Evolutionary conservation across 2,113 vertebrate genomes (phyloP), one percentile per base, ranked within the genome.

Genomic region (Bufo gargarizans): DNA sequence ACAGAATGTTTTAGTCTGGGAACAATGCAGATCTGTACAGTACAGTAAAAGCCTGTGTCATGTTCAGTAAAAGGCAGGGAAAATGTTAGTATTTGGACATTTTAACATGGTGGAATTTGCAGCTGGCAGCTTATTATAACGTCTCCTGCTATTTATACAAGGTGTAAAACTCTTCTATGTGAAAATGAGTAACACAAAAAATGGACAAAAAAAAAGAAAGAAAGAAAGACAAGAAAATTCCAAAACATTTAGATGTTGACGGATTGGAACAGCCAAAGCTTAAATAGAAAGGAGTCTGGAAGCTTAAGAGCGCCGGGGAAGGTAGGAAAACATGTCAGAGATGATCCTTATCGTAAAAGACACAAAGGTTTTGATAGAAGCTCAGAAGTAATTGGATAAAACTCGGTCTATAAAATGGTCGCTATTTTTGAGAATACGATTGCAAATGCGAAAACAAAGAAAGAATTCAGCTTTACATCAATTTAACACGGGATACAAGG

Each of bases 401-500:
- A 58, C 74, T 63, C 4, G 33, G 19, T 77, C 17, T 74, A 72
- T 58, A 65, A 69, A 88, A 82, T 53, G 53, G n/a, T 55, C 14
- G 49, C 6, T 61, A 20, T 74, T 82, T 82, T 67, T 65, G 79
- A 12, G 55, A 67, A 85, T 45, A 78, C 16, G 56, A 86, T 43
- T 82, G 65, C 71, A 61, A 74, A 82, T 87, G 50, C 86, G 59
- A 49, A 63, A 86, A 86, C 56, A 58, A 63, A 86, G 45, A 77
- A 59, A 6, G 2, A 69, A 61, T 59, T 59, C 65, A 61, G 78
- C 50, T 79, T 88, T 65, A 63, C 71, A 65, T 74, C 80, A 77
- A 88, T 88, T 88, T 88, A 82, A 76, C 56, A 76, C 80, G 71
- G 86, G 86, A 82, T 87, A 82, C 86, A 74, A 82, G 63, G 86